phyloP scores from a whole-genome alignment of 1,140 invertebrate species.

The Drosophila kohkoa region DNA sequence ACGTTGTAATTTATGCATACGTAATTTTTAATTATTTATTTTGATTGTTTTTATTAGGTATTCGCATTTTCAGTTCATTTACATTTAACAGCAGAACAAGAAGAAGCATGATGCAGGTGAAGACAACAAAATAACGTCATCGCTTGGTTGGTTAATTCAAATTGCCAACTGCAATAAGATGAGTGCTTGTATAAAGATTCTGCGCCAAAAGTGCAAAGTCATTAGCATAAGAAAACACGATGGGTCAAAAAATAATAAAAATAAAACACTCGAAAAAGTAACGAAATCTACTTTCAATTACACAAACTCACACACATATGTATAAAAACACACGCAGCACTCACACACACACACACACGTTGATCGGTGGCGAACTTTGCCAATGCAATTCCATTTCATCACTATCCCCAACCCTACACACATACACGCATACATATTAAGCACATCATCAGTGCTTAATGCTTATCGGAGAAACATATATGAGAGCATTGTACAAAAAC shows the following conservation, averaged over 20 bases:
- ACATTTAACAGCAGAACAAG: constrained; percentile 45
- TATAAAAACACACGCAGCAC: constrained; percentile 9
- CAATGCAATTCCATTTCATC: constrained; percentile 67
- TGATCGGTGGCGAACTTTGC: constrained; percentile 47
- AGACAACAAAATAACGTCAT: constrained; percentile 70
- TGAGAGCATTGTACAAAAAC: constrained; percentile 48
- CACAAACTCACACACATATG: constrained; percentile 43
- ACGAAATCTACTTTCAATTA: constrained; percentile 56
- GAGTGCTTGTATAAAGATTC: constrained; percentile 51
- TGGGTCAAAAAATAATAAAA: constrained; percentile 49
- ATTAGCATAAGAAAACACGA: constrained; percentile 76
- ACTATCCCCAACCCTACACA: constrained; percentile 44
- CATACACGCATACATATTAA: constrained; percentile 18
- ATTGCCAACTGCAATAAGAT: constrained; percentile 16
- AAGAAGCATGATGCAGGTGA: constrained; percentile 52
- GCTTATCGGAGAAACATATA: constrained; percentile 62
- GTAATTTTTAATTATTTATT: constrained; percentile 59
- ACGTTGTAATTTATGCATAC: constrained; percentile 30
- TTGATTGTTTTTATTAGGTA: constrained; percentile 66
- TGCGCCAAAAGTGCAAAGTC: constrained; percentile 57
- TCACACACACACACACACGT: constrained; percentile 26
- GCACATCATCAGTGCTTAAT: constrained; percentile 28
- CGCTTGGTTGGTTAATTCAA: constrained; percentile 10
- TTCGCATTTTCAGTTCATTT: constrained; percentile 59
- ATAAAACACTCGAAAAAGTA: constrained; percentile 46